phyloP scores from a whole-genome alignment of 2,888 invertebrate species.

The Tanypteryx hageni region DNA sequence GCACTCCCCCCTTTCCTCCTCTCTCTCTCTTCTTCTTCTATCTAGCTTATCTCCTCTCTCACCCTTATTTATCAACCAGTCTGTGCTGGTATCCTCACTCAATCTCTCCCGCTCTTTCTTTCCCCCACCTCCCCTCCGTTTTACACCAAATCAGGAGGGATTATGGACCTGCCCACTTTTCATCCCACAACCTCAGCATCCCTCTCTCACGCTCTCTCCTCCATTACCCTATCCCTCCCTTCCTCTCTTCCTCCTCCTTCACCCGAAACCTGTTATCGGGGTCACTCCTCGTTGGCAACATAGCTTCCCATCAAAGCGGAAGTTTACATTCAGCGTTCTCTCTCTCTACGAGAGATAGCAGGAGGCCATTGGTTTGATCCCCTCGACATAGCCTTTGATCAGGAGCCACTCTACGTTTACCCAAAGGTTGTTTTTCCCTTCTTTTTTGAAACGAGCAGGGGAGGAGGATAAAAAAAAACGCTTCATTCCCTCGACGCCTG shows the following conservation, averaged over 20 bases:
- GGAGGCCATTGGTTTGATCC: constrained; percentile 35
- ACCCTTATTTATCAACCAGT: no score
- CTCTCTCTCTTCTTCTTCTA: neutral
- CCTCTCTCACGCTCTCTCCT: neutral
- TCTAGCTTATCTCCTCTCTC: neutral
- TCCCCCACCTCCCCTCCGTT: neutral
- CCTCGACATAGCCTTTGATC: constrained; percentile 34
- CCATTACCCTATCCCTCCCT: neutral
- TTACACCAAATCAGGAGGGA: constrained; percentile 10
- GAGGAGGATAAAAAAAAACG: neutral
- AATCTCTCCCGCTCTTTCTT: neutral
- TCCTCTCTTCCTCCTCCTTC: neutral
- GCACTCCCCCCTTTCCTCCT: neutral
- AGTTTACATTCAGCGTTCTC: constrained; percentile 27
- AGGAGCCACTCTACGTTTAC: neutral
- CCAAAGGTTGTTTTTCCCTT: neutral
- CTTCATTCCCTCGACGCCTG: neutral
- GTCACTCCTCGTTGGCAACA: constrained; percentile 55
- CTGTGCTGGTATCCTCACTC: neutral
- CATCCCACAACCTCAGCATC: no score
- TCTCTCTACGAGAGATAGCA: neutral
- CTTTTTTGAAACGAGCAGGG: neutral
- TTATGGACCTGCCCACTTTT: neutral
- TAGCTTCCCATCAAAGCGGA: constrained; percentile 42
- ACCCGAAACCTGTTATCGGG: constrained; percentile 29